A percentile compares a stretch with the other conserved stretches of the same genome.
phyloP scores from a whole-genome alignment of 35 echinoderm and acorn worm species.

The Acanthaster planci region DNA sequence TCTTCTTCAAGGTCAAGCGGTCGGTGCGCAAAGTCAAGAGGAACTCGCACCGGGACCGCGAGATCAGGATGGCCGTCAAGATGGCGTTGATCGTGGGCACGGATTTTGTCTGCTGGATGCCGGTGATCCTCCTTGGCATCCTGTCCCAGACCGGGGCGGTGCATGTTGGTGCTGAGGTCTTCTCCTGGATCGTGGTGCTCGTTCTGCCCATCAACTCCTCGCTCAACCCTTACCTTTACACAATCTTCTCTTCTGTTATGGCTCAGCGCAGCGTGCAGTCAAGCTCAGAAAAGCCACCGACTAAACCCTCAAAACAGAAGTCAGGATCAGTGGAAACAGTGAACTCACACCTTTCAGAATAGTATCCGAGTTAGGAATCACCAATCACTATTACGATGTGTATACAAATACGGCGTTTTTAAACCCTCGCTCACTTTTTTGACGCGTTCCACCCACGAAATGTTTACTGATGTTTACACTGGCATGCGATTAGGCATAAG shows the following conservation, averaged over 20 bases:
- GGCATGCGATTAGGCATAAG: too few species aligned
- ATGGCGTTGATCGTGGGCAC: conserved; percentile 46
- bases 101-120: conserved; percentile 63
- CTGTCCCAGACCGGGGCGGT: background rate
- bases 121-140: conserved; percentile 33
- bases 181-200: conserved; percentile 52
- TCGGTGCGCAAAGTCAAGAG: background rate
- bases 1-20: conserved; percentile 26
- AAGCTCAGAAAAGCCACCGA: background rate
- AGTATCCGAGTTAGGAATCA: background rate
- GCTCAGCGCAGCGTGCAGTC: conserved; percentile 11
- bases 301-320: background rate
- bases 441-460: too few species aligned
- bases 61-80: conserved; percentile 55
- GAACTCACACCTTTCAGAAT: background rate
- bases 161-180: background rate
- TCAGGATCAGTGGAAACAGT: conserved; percentile 5
- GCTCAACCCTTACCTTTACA: conserved; percentile 77
- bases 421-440: too few species aligned
- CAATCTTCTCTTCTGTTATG: conserved; percentile 16
- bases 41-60: conserved; percentile 13
- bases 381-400: too few species aligned
- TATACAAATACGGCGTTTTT: too few species aligned
- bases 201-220: conserved; percentile 85
- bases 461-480: too few species aligned